A percentile compares a stretch with the other conserved stretches of the same genome.
Conservation (phyloP, 2,888 invertebrate genomes). For the Eupithecia pulchellata region DNA sequence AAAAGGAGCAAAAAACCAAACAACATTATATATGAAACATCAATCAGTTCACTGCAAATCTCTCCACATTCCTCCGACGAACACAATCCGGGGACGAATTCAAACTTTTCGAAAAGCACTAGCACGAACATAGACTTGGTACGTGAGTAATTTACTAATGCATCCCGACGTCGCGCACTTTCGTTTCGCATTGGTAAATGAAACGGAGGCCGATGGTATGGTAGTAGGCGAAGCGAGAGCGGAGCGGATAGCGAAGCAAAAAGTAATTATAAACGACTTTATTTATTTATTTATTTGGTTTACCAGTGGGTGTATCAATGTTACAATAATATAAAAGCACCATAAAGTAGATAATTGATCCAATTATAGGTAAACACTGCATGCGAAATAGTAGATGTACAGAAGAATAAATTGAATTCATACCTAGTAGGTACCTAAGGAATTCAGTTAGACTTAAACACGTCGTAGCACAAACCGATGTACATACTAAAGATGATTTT, state of each 20-base stretch:
- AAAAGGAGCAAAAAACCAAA: too few species aligned
- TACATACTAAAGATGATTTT: too few species aligned
- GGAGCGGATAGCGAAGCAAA: conserved; percentile 30
- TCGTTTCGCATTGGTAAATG: conserved; percentile 64
- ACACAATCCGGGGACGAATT: conserved; percentile 78
- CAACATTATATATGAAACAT: not conserved
- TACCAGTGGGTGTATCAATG: too few species aligned
- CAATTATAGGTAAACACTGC: too few species aligned
- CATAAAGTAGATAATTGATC: too few species aligned
- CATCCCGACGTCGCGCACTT: conserved; percentile 67
- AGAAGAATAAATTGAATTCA: too few species aligned
- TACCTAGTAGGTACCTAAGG: too few species aligned
- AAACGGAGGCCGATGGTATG: conserved; percentile 48
- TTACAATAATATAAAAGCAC: too few species aligned
- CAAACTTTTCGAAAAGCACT: conserved; percentile 72
- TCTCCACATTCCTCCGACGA: conserved; percentile 33
- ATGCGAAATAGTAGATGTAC: too few species aligned
- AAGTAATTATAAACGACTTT: not conserved
- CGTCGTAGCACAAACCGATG: not conserved
- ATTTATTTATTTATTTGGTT: too few species aligned
- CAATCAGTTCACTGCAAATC: conserved; percentile 13
- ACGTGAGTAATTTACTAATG: conserved; percentile 85
- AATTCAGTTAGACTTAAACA: too few species aligned
- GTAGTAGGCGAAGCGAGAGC: conserved; percentile 34
- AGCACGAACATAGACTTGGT: conserved; percentile 52